A percentile compares a stretch with the other conserved stretches of the same genome.
These are phyloP conservation scores for Zoroaster sp. DNA, from an alignment of 53 echinoderm and acorn worm genomes.

Conservation along the genomic window DNA sequence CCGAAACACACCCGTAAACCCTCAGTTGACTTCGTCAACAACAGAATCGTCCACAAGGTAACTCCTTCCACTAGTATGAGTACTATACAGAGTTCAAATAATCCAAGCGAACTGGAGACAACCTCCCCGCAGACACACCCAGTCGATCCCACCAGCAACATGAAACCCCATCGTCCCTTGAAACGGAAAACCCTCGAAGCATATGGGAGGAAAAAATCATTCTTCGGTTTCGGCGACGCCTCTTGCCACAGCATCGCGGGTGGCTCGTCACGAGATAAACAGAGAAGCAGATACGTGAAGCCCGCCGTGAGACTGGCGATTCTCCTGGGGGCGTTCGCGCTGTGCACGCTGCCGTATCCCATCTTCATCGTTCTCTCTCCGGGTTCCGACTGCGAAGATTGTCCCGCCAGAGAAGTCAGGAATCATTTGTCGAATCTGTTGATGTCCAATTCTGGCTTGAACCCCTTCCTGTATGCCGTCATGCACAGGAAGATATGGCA, in stretches of 20 bases:
- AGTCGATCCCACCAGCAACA: not conserved
- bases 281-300: conserved; percentile 16
- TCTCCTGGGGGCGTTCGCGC: conserved; percentile 19
- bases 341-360: conserved; percentile 55
- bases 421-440: conserved; percentile 32
- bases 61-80: not conserved
- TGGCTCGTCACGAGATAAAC: not conserved
- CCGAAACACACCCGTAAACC: not conserved
- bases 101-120: not conserved
- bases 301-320: conserved; percentile 37
- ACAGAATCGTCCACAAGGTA: not conserved
- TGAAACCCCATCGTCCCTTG: not conserved
- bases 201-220: conserved; percentile 19
- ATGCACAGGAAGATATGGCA: conserved; percentile 47
- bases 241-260: too few relatives aligned
- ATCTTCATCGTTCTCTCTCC: conserved; percentile 39
- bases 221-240: conserved; percentile 37
- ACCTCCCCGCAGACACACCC: conserved; percentile 3
- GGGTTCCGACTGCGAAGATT: conserved; percentile 24
- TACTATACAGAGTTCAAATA: not conserved
- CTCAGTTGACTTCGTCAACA: not conserved
- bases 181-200: not conserved
- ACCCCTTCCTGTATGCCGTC: conserved; percentile 51
- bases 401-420: conserved; percentile 5
- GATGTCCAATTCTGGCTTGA: conserved; percentile 48